Evolutionary conservation across 2,113 vertebrate species (phyloP).

Genomic region (Holacanthus passer): DNA sequence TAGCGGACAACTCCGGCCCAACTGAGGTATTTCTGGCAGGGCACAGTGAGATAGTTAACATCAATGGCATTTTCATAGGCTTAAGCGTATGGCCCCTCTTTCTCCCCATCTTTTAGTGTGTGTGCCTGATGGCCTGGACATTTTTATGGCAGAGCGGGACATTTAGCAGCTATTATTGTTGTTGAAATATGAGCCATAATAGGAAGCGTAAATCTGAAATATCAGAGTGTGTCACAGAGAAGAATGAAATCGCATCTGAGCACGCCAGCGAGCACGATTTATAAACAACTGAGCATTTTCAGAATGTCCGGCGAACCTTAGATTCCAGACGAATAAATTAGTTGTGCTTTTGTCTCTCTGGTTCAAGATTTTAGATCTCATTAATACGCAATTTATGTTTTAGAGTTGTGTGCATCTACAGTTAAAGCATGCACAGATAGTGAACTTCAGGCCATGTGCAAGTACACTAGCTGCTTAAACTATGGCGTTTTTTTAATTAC

Average conservation of each 20-base stretch:
- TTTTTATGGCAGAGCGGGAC: slow-evolving; percentile 71
- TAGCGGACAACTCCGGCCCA: slow-evolving; percentile 26
- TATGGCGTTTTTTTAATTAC: background rate
- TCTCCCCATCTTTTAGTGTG: slow-evolving; percentile 64
- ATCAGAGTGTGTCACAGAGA: slow-evolving; percentile 28
- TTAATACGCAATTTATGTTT: background rate
- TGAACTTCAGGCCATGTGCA: background rate
- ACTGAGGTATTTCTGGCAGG: slow-evolving; percentile 58
- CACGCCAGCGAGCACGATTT: background rate
- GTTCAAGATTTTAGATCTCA: background rate
- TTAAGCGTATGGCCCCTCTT: slow-evolving; percentile 28
- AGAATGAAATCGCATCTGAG: slow-evolving; percentile 33
- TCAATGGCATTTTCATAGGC: slow-evolving; percentile 67
- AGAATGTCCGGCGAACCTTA: slow-evolving; percentile 2
- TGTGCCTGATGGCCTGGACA: slow-evolving; percentile 68
- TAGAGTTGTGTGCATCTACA: background rate
- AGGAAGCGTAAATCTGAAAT: slow-evolving; percentile 56
- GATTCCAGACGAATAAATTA: background rate
- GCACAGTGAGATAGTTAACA: slow-evolving; percentile 65
- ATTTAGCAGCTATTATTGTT: slow-evolving; percentile 67
- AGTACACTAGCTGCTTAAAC: background rate
- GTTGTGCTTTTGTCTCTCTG: background rate
- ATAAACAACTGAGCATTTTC: slow-evolving; percentile 18
- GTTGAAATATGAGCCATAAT: slow-evolving; percentile 70
- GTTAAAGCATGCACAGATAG: background rate